Evolutionary conservation across 2,888 invertebrate genomes (phyloP), one percentile per base, ranked within the genome.

Genomic region (Pristionchus entomophagus): DNA sequence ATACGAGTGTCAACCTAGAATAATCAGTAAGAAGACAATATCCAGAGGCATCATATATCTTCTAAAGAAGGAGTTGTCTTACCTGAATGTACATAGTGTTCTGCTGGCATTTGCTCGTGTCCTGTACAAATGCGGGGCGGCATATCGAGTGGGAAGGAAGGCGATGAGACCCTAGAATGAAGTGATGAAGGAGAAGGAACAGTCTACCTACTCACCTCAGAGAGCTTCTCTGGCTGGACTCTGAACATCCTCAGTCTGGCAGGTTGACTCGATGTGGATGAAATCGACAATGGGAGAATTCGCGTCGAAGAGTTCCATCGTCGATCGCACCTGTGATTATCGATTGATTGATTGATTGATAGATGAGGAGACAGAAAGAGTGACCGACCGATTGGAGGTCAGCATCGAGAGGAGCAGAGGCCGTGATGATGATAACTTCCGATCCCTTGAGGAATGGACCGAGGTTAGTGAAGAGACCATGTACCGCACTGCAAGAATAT

Each of bases 111-210:
- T 22, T 38, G n/a, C 32, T n/a, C 19, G 65, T 38, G 19, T 62
- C 26, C 10, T 41, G 45, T 29, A 35, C 8, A 14, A 32, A 8
- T n/a, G n/a, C n/a, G 19, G 26, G 8, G 83, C 53, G 8, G 83
- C 83, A 38, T 84, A 84, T 65, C 83, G 65, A 84, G 83, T 65
- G n/a, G 83, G 83, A 35, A 84, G 51, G 65, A 84, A 84, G 1
- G 12, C 49, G 19, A 22, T 45, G 14, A 84, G 65, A 51, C 29
- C 83, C 78, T 80, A n/a, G n/a, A n/a, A n/a, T n/a, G n/a, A n/a
- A n/a, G n/a, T n/a, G n/a, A n/a, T n/a, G n/a, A n/a, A n/a, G n/a
- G n/a, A n/a, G n/a, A n/a, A n/a, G n/a, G n/a, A n/a, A n/a, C n/a
- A n/a, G n/a, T n/a, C n/a, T n/a, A n/a, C 53, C 49, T 26, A n/a